A percentile compares a stretch with the other conserved stretches of the same genome.
phyloP scores from a whole-genome alignment of 2,888 invertebrate species.

The Eremobia ochroleuca region DNA sequence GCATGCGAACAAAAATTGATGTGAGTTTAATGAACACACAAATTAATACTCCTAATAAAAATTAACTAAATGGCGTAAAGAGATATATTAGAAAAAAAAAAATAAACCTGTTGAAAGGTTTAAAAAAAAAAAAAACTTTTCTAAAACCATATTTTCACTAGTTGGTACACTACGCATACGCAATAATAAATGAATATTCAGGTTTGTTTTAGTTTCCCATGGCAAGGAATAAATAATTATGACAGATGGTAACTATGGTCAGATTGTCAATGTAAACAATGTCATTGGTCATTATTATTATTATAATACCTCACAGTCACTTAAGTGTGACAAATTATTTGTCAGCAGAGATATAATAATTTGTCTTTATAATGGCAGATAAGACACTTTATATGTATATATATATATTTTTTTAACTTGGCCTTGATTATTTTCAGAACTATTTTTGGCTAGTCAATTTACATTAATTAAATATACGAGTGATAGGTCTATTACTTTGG shows the following conservation, averaged over 20 bases:
- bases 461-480: not conserved
- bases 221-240: constrained; percentile 2
- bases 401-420: not conserved
- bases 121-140: not conserved
- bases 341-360: not conserved
- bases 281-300: constrained; percentile 32
- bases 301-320: constrained; percentile 4
- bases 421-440: not conserved
- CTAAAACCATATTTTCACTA: not conserved
- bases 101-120: too few species aligned
- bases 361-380: not conserved
- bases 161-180: not conserved
- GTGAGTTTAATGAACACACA: not conserved
- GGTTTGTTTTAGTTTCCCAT: not conserved
- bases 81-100: too few species aligned
- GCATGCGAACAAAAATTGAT: not conserved
- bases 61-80: too few species aligned
- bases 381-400: too few species aligned
- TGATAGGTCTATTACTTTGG: not conserved
- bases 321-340: constrained; percentile 21
- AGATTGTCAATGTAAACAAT: constrained; percentile 14
- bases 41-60: not conserved
- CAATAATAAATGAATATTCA: not conserved
- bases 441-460: not conserved
- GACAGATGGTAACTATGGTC: not conserved